Evolutionary conservation across 2,797 vertebrate genomes (phyloP).

Genomic region (Tarsius wallacei): DNA sequence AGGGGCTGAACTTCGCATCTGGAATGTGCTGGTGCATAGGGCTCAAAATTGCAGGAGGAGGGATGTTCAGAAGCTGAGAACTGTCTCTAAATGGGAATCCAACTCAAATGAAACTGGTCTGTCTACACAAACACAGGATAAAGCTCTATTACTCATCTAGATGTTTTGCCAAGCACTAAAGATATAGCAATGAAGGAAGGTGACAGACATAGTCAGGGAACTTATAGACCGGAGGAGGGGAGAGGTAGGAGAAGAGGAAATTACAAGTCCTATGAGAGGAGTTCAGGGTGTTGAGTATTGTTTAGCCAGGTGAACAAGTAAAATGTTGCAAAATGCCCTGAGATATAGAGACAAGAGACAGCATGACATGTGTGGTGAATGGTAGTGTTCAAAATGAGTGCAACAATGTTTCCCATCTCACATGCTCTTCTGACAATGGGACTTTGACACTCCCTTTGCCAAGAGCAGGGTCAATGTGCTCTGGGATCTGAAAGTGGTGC

Average conservation of each 20-base stretch:
- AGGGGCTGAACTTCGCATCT: background rate
- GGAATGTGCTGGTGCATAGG: background rate
- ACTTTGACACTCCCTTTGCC: background rate
- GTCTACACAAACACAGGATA: background rate
- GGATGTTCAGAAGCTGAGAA: background rate
- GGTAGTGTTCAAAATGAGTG: constrained; percentile 2
- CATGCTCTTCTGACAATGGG: background rate
- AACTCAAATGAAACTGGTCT: background rate
- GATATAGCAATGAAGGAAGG: background rate
- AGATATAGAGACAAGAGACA: background rate
- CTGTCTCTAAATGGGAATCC: background rate
- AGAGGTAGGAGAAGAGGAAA: background rate
- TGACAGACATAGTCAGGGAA: background rate
- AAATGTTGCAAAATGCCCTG: background rate
- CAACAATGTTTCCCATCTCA: background rate
- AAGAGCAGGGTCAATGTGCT: background rate
- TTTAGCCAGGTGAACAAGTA: background rate
- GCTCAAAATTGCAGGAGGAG: background rate
- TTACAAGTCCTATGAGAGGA: background rate
- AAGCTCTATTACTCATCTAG: background rate
- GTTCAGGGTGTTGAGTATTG: background rate
- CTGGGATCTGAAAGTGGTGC: background rate
- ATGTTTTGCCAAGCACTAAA: background rate
- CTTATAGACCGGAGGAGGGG: background rate
- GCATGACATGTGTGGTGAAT: background rate